A percentile compares a stretch with the other conserved stretches of the same genome.
These are phyloP conservation scores for Mesocricetus auratus DNA, from an alignment of 2,113 vertebrate genomes.

Conservation along the genomic window DNA sequence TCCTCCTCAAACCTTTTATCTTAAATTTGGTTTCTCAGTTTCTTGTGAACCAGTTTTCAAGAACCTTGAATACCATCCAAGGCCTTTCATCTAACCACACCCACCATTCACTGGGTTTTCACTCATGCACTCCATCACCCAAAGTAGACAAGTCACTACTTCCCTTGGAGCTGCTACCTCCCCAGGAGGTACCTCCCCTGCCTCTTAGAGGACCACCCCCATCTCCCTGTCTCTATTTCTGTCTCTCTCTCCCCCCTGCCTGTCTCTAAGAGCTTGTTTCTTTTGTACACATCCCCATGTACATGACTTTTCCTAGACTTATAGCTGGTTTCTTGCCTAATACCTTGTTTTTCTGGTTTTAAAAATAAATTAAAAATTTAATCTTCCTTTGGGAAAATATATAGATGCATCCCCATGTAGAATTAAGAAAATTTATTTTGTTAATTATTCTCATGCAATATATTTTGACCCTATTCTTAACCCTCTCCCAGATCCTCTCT, in stretches of 20 bases:
- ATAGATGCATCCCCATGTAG: background rate
- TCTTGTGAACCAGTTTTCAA: slow-evolving; percentile 63
- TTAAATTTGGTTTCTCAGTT: slow-evolving; percentile 64
- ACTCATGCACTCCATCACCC: background rate
- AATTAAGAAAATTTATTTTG: background rate
- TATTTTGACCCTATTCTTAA: background rate
- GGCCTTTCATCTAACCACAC: slow-evolving; percentile 21
- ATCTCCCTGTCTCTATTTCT: background rate
- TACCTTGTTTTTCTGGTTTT: background rate
- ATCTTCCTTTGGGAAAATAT: background rate
- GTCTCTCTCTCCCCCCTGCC: background rate
- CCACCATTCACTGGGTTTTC: background rate
- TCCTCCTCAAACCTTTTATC: slow-evolving; percentile 67
- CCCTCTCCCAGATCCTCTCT: background rate
- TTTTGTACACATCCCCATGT: background rate
- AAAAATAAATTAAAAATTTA: background rate
- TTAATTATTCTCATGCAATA: background rate
- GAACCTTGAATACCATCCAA: background rate
- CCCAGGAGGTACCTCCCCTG: background rate
- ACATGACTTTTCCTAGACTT: background rate
- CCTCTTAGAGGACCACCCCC: background rate
- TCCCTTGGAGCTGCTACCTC: background rate
- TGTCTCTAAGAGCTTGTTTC: background rate
- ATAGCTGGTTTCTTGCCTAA: background rate
- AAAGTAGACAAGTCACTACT: background rate